These are phyloP conservation scores for Coryphaenoides rupestris DNA, from an alignment of 2,113 vertebrate genomes.

Conservation along the genomic window DNA sequence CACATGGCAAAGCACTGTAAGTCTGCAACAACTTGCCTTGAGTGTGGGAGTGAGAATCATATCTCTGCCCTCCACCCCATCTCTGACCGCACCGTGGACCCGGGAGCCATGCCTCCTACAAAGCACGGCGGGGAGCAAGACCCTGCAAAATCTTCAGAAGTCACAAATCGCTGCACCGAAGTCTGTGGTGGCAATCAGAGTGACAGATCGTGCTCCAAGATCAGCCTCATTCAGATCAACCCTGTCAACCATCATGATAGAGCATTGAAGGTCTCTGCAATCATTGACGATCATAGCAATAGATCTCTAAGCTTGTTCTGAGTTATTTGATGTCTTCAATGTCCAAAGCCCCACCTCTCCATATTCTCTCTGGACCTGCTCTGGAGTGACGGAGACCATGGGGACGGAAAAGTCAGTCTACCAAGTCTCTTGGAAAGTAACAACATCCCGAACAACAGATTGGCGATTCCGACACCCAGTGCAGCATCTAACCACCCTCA, in stretches of 20 bases:
- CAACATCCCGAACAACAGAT: no score
- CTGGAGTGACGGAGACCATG: constrained; percentile 5
- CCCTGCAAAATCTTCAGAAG: neutral
- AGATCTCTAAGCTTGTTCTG: constrained; percentile 28
- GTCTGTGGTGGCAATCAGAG: constrained; percentile 10
- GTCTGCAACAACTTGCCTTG: no score
- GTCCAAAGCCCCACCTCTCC: constrained; percentile 26
- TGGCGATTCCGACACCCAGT: no score
- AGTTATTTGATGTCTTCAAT: constrained; percentile 32
- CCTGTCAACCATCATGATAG: neutral
- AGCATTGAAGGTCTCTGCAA: constrained; percentile 34
- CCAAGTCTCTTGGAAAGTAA: no score
- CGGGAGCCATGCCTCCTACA: neutral
- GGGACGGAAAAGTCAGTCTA: no score
- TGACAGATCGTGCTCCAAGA: no score
- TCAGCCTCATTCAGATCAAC: no score
- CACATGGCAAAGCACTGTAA: no score
- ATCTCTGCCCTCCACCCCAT: neutral
- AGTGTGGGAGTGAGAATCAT: neutral
- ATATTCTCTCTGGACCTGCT: constrained; percentile 15
- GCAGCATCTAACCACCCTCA: no score
- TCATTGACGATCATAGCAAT: constrained; percentile 33
- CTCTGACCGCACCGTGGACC: constrained; percentile 10
- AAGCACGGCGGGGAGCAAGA: neutral
- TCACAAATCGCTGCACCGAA: constrained; percentile 14